Evolutionary conservation across 2,113 vertebrate species (phyloP).

Genomic region (Caretta caretta): DNA sequence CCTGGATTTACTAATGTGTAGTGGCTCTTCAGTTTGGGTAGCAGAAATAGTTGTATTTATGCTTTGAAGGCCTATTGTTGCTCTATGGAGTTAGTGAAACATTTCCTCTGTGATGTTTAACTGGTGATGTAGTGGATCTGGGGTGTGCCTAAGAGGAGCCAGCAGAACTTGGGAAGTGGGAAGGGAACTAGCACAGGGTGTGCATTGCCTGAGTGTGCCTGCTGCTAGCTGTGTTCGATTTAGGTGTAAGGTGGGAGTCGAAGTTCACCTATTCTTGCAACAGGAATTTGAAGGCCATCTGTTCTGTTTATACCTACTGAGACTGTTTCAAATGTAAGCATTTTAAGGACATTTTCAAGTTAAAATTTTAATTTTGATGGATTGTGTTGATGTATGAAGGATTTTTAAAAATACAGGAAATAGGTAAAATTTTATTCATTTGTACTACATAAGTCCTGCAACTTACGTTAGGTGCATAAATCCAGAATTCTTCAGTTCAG

Average conservation of each 20-base stretch:
- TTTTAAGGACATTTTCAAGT: neutral
- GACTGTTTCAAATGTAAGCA: neutral
- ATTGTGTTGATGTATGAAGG: neutral
- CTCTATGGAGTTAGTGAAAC: neutral
- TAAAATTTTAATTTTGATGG: neutral
- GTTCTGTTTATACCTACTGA: neutral
- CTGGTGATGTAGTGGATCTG: neutral
- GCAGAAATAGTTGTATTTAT: neutral
- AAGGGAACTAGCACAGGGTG: neutral
- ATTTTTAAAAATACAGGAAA: neutral
- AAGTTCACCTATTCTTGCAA: neutral
- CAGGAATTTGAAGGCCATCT: neutral
- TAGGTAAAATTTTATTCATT: neutral
- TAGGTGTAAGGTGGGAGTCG: neutral
- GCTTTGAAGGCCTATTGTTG: neutral
- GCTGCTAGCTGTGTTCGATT: neutral
- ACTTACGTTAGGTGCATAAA: no score
- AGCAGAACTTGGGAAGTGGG: neutral
- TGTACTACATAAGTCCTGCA: neutral
- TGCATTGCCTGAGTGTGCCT: neutral
- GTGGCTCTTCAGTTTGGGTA: neutral
- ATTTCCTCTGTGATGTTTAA: neutral
- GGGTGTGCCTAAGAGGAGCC: neutral
- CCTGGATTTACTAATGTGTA: conserved; percentile 36
- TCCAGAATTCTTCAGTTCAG: neutral